Evolutionary conservation across 2,888 invertebrate species (phyloP), one percentile per base, ranked within the genome.

Genomic region (Perizoma flavofasciatum): DNA sequence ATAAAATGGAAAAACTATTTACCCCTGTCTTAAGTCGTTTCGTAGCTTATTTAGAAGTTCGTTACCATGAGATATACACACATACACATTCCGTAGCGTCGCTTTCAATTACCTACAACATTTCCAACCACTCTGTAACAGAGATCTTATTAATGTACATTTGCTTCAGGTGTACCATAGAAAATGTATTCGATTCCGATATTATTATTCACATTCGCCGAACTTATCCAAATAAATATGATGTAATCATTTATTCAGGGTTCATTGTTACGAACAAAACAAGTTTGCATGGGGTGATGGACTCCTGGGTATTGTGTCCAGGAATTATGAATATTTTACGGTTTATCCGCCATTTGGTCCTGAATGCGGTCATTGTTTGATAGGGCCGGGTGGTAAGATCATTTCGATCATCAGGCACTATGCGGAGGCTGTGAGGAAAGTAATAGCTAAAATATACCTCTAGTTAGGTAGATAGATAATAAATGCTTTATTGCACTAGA

Each of bases 321-420:
- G 53, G 71, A 69, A 76, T 77, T 74, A 87, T 89, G 84, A 88
- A 89, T 89, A 88, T 88, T 86, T 85, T 81, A 86, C 78, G 75
- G 80, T 70, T 83, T 65, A 64, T 67, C 52, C 62, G 73, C 68
- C 83, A 78, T 85, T 81, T 81, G 78, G 72, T 63, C 73, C 63
- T 82, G 78, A 81, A 82, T 76, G 77, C 67, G 78, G 78, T 79
- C 77, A 79, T 87, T 88, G 86, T 86, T 78, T 64, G 70, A 49
- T 66, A 63, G 66, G 65, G 70, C 67, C 54, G 51, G 62, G 55
- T 62, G 48, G 52, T 45, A 52, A 33, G 67, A 73, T 77, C 71
- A 79, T 81, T 82, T 66, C 74, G 81, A 80, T 82, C 79, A 78
- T 78, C 72, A 77, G 73, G 56, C 71, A 67, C 72, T 66, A 71